A percentile compares a stretch with the other conserved stretches of the same genome.
These are phyloP conservation scores for Metacarcinus magister DNA, from an alignment of 2,888 invertebrate species.

Conservation along the genomic window DNA sequence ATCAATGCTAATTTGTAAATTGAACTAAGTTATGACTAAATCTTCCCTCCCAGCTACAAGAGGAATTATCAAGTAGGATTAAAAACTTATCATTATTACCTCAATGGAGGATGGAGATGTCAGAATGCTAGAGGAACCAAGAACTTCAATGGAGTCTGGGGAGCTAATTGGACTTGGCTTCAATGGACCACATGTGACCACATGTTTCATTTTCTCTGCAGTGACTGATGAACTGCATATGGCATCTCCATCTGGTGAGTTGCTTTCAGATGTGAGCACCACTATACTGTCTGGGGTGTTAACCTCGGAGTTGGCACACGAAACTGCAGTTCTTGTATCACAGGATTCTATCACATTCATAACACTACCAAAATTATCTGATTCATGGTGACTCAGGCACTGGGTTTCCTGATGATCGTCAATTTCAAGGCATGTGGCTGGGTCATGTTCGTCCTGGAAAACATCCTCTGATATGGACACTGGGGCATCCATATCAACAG, in stretches of 20 bases:
- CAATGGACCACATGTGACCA: neutral
- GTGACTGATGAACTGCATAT: neutral
- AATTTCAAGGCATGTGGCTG: neutral
- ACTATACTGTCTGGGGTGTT: constrained; percentile 80
- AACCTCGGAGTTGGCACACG: constrained; percentile 59
- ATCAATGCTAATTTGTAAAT: too few species aligned
- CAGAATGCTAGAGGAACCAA: constrained; percentile 70
- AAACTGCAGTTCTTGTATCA: constrained; percentile 42
- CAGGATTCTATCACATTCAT: neutral
- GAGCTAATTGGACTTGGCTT: constrained; percentile 75
- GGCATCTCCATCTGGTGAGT: constrained; percentile 68
- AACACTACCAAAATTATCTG: neutral
- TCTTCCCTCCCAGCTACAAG: too few species aligned
- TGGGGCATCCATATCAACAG: constrained; percentile 69
- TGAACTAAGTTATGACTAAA: too few species aligned
- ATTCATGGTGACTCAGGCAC: neutral
- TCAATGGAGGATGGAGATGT: constrained; percentile 81
- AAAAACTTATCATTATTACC: constrained; percentile 54
- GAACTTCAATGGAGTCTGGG: constrained; percentile 79
- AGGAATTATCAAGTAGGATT: too few species aligned
- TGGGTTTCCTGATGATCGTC: neutral
- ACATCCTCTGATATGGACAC: constrained; percentile 69
- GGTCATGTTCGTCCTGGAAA: constrained; percentile 49
- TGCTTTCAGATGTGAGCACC: constrained; percentile 72
- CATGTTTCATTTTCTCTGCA: neutral